Conservation (phyloP, 1,140 invertebrate genomes). For the Hylyphantes graminicola region DNA sequence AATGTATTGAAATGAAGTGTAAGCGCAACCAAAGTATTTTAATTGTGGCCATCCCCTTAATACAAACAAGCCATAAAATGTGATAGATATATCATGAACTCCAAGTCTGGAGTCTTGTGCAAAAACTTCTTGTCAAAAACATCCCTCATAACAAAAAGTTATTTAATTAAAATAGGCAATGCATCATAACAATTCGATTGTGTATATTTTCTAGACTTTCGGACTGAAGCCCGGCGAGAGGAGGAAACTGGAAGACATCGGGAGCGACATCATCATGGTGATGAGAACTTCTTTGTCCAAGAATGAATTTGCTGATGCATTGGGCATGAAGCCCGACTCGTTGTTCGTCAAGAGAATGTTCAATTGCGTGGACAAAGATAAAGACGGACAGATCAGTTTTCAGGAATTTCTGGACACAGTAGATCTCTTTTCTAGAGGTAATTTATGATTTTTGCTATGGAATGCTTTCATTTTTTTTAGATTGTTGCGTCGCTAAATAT, state of each 20-base stretch:
- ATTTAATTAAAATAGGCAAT: neutral
- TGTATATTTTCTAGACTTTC: slow-evolving; percentile 74
- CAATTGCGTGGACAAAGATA: slow-evolving; percentile 96
- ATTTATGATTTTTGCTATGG: neutral
- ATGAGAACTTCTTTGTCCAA: slow-evolving; percentile 94
- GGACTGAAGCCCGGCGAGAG: slow-evolving; percentile 78
- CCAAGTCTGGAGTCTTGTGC: too few species aligned
- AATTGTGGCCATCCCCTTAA: too few species aligned
- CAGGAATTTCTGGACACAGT: slow-evolving; percentile 98
- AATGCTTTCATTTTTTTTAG: too few species aligned
- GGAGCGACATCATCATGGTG: slow-evolving; percentile 87
- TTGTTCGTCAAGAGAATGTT: slow-evolving; percentile 99
- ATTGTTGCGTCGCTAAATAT: too few species aligned
- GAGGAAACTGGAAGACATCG: slow-evolving; percentile 76
- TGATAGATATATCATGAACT: too few species aligned
- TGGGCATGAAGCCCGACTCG: slow-evolving; percentile 96
- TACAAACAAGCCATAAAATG: too few species aligned
- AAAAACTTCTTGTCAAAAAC: too few species aligned
- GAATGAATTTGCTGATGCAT: slow-evolving; percentile 94
- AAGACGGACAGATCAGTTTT: slow-evolving; percentile 95
- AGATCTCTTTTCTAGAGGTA: slow-evolving; percentile 76
- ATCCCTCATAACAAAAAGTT: too few species aligned
- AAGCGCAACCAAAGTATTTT: too few species aligned
- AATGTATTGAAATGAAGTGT: too few species aligned
- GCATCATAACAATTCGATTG: neutral